A percentile compares a stretch with the other conserved stretches of the same genome.
These are phyloP conservation scores for Cololabis saira DNA, from an alignment of 2,113 vertebrate genomes.

Conservation along the genomic window DNA sequence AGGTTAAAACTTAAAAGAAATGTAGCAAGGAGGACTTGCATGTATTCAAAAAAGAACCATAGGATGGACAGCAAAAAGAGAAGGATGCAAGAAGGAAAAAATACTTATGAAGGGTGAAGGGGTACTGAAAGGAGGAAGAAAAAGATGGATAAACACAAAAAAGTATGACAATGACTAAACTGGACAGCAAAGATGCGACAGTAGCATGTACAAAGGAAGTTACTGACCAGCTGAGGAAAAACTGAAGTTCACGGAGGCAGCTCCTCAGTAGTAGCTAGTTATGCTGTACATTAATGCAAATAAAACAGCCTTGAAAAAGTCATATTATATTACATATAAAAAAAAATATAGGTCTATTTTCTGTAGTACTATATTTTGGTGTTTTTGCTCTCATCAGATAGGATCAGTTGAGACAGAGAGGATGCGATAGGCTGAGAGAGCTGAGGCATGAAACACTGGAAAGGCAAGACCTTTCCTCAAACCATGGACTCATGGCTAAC, in stretches of 20 bases:
- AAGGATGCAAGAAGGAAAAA: background rate
- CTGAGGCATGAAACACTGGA: too few relatives aligned
- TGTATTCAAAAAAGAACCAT: too few relatives aligned
- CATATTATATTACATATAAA: too few relatives aligned
- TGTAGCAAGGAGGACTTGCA: too few relatives aligned
- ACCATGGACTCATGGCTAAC: too few relatives aligned
- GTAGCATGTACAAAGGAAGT: background rate
- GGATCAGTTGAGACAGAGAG: too few relatives aligned
- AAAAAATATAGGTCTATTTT: too few relatives aligned
- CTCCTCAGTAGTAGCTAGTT: too few relatives aligned
- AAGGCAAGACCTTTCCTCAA: too few relatives aligned
- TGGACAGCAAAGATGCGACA: conserved; percentile 14
- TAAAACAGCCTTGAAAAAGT: background rate
- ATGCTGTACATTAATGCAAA: background rate
- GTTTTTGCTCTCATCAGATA: background rate
- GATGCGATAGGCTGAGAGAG: too few relatives aligned
- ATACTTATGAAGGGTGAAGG: conserved; percentile 15
- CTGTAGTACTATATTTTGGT: background rate
- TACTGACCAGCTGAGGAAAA: conserved; percentile 21
- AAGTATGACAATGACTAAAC: conserved; percentile 3
- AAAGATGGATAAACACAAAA: background rate
- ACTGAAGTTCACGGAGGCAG: conserved; percentile 3
- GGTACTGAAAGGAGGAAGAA: conserved; percentile 10
- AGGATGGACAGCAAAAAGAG: conserved; percentile 2
- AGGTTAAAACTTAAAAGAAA: background rate